A percentile compares a stretch with the other conserved stretches of the same genome.
phyloP scores from a whole-genome alignment of 2,797 vertebrate species.

The Rhynchonycteris naso region DNA sequence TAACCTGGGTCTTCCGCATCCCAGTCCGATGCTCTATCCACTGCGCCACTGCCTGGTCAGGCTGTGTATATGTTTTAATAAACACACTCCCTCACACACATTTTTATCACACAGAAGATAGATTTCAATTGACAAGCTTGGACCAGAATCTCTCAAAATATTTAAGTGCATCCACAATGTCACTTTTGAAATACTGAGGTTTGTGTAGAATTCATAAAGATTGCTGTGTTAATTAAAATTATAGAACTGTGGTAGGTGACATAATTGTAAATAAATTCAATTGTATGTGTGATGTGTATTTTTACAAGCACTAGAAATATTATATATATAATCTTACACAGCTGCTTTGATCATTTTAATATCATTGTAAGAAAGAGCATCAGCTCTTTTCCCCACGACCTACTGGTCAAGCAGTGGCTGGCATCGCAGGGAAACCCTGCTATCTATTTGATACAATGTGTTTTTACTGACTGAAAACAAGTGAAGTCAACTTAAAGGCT shows the following conservation, averaged over 20 bases:
- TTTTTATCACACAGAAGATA: not conserved
- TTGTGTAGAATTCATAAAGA: not conserved
- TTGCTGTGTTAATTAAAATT: slow-evolving; percentile 40
- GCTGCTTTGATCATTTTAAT: slow-evolving; percentile 6
- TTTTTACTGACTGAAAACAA: not conserved
- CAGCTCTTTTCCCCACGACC: not conserved
- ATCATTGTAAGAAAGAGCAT: not conserved
- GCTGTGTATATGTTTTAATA: not conserved
- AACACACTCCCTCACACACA: not conserved
- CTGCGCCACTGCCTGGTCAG: too few species aligned
- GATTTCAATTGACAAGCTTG: not conserved
- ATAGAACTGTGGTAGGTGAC: not conserved
- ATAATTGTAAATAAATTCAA: slow-evolving; percentile 39
- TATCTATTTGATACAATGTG: not conserved
- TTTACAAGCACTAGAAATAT: not conserved
- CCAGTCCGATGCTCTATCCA: too few species aligned
- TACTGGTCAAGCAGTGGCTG: not conserved
- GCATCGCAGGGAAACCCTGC: not conserved
- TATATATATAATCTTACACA: not conserved
- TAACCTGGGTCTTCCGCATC: too few species aligned
- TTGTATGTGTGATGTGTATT: not conserved
- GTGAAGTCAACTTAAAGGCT: not conserved
- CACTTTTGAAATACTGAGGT: slow-evolving; percentile 28
- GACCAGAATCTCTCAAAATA: slow-evolving; percentile 25
- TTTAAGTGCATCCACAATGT: not conserved